Conservation (phyloP, 1,140 invertebrate genomes). For the Drosophila sproati region DNA sequence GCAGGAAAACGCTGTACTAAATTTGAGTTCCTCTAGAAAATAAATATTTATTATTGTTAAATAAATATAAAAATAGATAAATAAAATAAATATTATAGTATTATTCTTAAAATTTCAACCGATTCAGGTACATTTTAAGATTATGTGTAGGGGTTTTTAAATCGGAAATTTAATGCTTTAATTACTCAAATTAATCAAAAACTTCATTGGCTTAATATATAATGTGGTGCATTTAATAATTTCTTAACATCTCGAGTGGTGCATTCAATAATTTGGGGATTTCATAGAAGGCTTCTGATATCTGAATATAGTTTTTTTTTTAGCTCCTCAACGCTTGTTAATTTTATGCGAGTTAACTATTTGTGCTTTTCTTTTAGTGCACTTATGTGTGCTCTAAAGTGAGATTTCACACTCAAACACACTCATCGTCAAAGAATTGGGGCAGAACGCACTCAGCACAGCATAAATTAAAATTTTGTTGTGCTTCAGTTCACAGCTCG, state of each 20-base stretch:
- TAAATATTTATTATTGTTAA: not conserved
- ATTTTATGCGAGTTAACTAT: not conserved
- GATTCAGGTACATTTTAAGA: too few relatives aligned
- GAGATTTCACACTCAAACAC: conserved; percentile 55
- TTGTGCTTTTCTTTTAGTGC: not conserved
- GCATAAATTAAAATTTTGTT: conserved; percentile 80
- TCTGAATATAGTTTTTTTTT: too few relatives aligned
- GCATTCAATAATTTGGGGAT: too few relatives aligned
- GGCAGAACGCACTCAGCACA: conserved; percentile 79
- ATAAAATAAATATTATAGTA: too few relatives aligned
- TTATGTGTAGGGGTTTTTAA: too few relatives aligned
- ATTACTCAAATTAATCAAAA: too few relatives aligned
- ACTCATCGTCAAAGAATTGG: conserved; percentile 61
- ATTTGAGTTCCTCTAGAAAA: not conserved
- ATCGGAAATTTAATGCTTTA: too few relatives aligned
- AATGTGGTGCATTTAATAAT: too few relatives aligned
- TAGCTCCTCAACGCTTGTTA: not conserved
- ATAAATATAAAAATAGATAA: not conserved
- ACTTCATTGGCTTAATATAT: too few relatives aligned
- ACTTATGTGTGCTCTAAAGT: conserved; percentile 49
- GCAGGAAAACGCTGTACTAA: not conserved
- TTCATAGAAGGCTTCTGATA: too few relatives aligned
- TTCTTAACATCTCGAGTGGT: too few relatives aligned
- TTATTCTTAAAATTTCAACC: too few relatives aligned
- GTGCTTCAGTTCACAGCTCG: conserved; percentile 20